A percentile compares a stretch with the other conserved stretches of the same genome.
Evolutionary conservation across 2,113 vertebrate genomes (phyloP).

Genomic region (Mustela lutreola): DNA sequence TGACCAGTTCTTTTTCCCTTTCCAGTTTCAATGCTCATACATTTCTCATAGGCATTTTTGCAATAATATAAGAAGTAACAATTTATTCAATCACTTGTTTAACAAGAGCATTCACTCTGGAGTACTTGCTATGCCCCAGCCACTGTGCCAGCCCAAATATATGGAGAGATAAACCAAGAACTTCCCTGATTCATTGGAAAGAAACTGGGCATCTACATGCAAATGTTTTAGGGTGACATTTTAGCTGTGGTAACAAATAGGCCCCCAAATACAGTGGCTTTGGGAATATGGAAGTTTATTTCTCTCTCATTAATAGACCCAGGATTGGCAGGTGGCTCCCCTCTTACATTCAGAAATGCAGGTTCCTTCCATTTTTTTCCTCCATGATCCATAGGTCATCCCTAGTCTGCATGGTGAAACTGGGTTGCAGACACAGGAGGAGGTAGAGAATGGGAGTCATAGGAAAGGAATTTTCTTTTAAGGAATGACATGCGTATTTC

Average conservation of each 20-base stretch:
- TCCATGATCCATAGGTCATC: not conserved
- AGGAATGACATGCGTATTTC: not conserved
- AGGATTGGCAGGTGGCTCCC: not conserved
- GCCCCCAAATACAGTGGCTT: not conserved
- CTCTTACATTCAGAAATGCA: not conserved
- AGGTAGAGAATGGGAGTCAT: not conserved
- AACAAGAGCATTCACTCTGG: not conserved
- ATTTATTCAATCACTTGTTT: conserved; percentile 4
- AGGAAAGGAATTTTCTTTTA: not conserved
- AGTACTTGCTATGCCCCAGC: not conserved
- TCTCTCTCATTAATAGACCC: not conserved
- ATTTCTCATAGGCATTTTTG: not conserved
- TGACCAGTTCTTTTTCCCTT: not conserved
- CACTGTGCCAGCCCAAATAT: not conserved
- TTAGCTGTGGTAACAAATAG: conserved; percentile 12
- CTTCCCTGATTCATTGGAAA: not conserved
- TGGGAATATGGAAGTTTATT: not conserved
- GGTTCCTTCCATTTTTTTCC: not conserved
- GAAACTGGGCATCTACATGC: not conserved
- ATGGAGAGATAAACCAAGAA: not conserved
- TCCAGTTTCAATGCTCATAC: not conserved
- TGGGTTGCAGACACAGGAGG: not conserved
- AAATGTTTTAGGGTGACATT: not conserved
- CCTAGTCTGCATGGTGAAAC: not conserved
- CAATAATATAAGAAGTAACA: not conserved